Base-by-base conservation (phyloP, 1,140 invertebrate species). In the Diachasma alloeum region DNA sequence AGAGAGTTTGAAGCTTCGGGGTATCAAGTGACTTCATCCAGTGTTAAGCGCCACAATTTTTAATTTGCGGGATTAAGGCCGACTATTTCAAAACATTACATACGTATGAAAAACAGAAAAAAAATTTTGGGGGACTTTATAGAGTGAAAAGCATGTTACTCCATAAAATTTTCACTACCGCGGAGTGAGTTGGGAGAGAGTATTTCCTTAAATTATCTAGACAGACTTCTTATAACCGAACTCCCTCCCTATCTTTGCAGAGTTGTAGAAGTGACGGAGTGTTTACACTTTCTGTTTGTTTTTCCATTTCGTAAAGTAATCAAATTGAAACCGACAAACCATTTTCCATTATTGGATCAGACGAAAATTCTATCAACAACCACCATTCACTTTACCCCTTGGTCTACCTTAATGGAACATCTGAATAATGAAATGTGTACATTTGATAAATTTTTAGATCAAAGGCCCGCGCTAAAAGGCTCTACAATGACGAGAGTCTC, bases 391-490 rank as follows among this genome's bases (percentile, higher is more conserved):
- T 31, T 31, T 31, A 31, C 6, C 31, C 19, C 24, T 63, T 9
- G 15, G 19, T 56, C 6, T 0, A 63, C 11, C 22, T 15, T 63
- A 63, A 63, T 63, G 24, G 59, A 31, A 15, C 26, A 39, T 70
- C 10, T 71, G 22, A 48, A 48, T 71, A 72, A 59, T 44, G 13
- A 59, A 68, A 26, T 76, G 15, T 69, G 11, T 56, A 46, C 15
- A 22, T 44, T 77, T 59, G 10, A 26, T 76, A 68, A 24, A 67
- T 8, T 79, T 81, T 10, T 76, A 88, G 87, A 79, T 89, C 87
- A n/a, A 89, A 85, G 70, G 80, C 84, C 69, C 82, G 84, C 46
- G 84, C 87, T 36, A 89, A 88, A 79, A 79, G 84, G 63, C 80
- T 90, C 56, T 84, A 85, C 46, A 89, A 86, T 70, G 84, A 70